These are phyloP conservation scores for Helicoverpa armigera DNA, from an alignment of 1,140 invertebrate species.

Conservation along the genomic window DNA sequence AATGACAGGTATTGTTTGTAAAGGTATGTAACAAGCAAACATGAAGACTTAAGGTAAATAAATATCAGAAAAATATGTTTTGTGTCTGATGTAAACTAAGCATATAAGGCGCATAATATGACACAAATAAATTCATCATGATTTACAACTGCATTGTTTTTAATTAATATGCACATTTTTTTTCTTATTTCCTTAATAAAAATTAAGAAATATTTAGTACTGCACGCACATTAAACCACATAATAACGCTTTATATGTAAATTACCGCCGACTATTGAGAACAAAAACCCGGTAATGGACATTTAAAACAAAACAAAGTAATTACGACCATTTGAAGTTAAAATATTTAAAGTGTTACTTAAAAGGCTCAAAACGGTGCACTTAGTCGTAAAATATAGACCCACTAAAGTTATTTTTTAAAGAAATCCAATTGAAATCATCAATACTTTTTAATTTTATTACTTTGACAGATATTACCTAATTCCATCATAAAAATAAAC, in stretches of 20 bases:
- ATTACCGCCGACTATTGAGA: not conserved
- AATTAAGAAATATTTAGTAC: conserved; percentile 25
- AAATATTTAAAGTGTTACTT: not conserved
- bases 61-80: too few species aligned
- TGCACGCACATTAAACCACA: conserved; percentile 11
- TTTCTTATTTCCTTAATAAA: conserved; percentile 16
- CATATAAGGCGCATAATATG: not conserved
- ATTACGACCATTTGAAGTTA: conserved; percentile 4
- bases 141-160: not conserved
- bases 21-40: too few species aligned
- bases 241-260: conserved; percentile 6
- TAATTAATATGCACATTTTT: not conserved
- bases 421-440: not conserved
- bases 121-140: not conserved
- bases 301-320: conserved; percentile 30
- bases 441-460: not conserved
- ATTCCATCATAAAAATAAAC: conserved; percentile 1
- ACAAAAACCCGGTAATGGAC: conserved; percentile 30
- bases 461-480: conserved; percentile 16
- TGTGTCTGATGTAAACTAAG: not conserved
- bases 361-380: conserved; percentile 23
- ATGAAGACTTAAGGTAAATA: too few species aligned
- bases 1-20: too few species aligned
- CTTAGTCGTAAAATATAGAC: not conserved
- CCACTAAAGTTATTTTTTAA: not conserved